Evolutionary conservation across 2,888 invertebrate genomes (phyloP), one percentile per base, ranked within the genome.

Genomic region (Allophyes oxyacanthae): DNA sequence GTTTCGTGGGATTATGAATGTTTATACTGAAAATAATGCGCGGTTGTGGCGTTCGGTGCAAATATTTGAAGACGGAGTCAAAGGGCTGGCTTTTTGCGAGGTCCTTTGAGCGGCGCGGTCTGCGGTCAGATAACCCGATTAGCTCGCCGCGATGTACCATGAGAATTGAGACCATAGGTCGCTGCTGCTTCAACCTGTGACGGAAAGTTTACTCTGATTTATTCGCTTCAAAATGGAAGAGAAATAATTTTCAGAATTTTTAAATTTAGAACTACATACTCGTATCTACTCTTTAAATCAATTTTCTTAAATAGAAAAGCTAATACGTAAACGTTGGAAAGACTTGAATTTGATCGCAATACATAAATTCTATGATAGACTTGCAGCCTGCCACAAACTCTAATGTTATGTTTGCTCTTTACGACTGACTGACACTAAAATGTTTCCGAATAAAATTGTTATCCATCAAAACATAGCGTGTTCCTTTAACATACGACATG

Each of bases 51-150:
- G 81, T 89, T 88, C 83, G 84, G 79, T 66, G 84, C 92, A 92
- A 93, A 94, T 93, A 93, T 92, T 93, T 92, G 90, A 89, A 91
- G 89, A 88, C 79, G 82, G 61, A 86, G 88, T 92, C 91, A 93
- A 92, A 92, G 92, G 90, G 86, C 57, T 79, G 82, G 88, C 85
- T 90, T 92, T 91, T 93, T 91, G 90, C 87, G 66, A 77, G 84
- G 86, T 78, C 90, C 91, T 92, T 92, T 92, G 92, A 89, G 83
- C 72, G 64, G 65, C 79, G 90, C 80, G 89, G 89, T 87, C 74
- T 89, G 93, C 78, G 93, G 93, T 89, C 87, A 86, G 83, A 81
- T 93, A 92, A 94, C 85, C 92, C 92, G 90, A 94, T 94, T 92
- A 88, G 77, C 48, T 54, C 45, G 49, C 66, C 75, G 60, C 55